These are phyloP conservation scores for Carcina quercana DNA, from an alignment of 2,888 invertebrate species.

Conservation along the genomic window DNA sequence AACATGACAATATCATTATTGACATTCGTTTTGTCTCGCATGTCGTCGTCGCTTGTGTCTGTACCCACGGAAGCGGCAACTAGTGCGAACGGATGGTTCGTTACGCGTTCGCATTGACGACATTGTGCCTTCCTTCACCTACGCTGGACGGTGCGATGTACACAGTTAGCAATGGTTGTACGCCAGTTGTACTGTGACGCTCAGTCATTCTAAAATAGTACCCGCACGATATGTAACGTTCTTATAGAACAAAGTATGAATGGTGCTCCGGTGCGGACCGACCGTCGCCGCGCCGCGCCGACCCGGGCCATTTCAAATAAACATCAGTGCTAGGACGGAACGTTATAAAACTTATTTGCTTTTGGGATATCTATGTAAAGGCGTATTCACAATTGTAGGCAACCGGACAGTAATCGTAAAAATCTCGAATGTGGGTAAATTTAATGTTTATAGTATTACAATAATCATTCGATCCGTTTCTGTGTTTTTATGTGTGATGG, in stretches of 20 bases:
- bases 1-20: conserved; percentile 35
- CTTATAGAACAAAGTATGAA: conserved; percentile 22
- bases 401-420: no score
- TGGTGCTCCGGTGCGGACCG: conserved; percentile 11
- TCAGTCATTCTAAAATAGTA: conserved; percentile 38
- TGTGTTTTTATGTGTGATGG: no score
- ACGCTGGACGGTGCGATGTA: conserved; percentile 22
- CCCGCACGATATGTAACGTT: conserved; percentile 31
- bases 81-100: conserved; percentile 35
- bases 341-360: no score
- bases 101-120: conserved; percentile 38
- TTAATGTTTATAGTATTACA: no score
- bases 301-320: no score
- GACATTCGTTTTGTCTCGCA: conserved; percentile 50
- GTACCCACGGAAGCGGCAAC: conserved; percentile 28
- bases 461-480: no score
- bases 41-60: conserved; percentile 23
- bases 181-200: conserved; percentile 33
- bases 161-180: conserved; percentile 25
- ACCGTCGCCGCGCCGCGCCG: no score
- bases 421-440: no score
- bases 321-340: no score
- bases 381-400: no score
- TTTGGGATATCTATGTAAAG: no score
- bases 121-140: conserved; percentile 39